Base-by-base conservation (phyloP, 2,888 invertebrate genomes). In the Drosophila emarginata region DNA sequence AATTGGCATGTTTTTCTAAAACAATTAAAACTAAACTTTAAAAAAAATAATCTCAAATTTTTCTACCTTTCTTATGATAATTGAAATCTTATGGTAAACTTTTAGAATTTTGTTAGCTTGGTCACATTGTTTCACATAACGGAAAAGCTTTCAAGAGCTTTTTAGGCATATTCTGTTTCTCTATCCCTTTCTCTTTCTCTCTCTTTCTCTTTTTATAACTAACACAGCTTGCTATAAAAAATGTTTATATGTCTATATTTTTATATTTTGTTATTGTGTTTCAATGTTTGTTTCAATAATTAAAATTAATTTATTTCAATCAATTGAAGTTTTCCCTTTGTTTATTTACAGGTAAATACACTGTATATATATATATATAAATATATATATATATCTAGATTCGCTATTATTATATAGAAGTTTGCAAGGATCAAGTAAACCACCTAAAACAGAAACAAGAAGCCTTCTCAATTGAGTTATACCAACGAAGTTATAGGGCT, bases 321-420 rank as follows among this genome's bases (percentile, higher is more conserved):
- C 72, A 53, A 74, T 64, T 72, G 56, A 3, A 2, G 5, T 40
- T 36, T 66, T 32, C 26, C 21, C 56, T 70, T 68, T 66, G 9
- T 84, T 64, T 86, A 72, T 23, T 85, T 88, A 6, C 85, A 88
- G 85, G 85, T 86, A 86, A 86, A 61, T 87, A 84, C 81, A 14
- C 11, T 11, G 4, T 21, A 75, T 18, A 4, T 45, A 1, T n/a
- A 45, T 45, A 21, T 45, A 45, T 32, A 9, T 9, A 7, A 9
- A 32, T 5, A 21, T 21, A 14, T 21, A 76, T 21, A 21, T 21
- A 7, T 14, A 45, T 45, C 11, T 21, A 45, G 21, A 45, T 37
- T 18, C 76, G 61, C 67, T 61, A 18, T 63, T 39, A 50, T 54
- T 12, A 15, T 15, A n/a, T 18, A 3, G 9, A 45, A 11, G 4